Percentiles rank a stretch among this genome's conserved stretches.
phyloP scores from a whole-genome alignment of 2,888 invertebrate species.

The Drosophila flavopinicola region DNA sequence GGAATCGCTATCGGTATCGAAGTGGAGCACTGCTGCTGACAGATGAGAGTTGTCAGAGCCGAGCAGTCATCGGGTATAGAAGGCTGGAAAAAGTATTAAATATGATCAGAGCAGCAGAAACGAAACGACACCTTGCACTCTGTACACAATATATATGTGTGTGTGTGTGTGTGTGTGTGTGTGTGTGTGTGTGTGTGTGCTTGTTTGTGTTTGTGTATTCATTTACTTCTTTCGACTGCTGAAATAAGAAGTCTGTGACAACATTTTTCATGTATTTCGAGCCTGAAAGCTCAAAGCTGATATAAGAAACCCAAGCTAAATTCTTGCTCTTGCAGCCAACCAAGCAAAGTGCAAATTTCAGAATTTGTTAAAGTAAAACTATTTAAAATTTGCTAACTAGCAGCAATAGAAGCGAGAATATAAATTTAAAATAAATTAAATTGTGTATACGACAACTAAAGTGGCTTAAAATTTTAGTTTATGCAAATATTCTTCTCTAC shows the following conservation, averaged over 20 bases:
- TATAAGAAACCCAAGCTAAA: not conserved
- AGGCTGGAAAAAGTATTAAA: conserved; percentile 43
- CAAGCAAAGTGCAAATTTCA: no score
- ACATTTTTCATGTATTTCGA: conserved; percentile 16
- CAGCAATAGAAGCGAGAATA: no score
- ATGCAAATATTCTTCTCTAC: no score
- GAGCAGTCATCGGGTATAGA: not conserved
- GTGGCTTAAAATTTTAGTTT: no score
- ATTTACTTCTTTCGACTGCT: conserved; percentile 10
- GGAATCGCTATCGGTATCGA: conserved; percentile 18
- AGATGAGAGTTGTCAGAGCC: conserved; percentile 42
- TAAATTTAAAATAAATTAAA: no score
- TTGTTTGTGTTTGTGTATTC: conserved; percentile 16
- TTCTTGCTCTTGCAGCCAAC: conserved; percentile 4
- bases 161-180: conserved; percentile 6
- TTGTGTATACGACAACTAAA: no score
- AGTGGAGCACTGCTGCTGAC: conserved; percentile 40
- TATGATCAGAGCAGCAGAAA: conserved; percentile 45
- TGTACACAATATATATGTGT: no score
- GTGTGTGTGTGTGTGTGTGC: not conserved
- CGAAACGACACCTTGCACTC: conserved; percentile 33
- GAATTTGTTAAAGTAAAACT: no score
- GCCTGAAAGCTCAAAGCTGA: no score
- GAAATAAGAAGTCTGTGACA: conserved; percentile 28
- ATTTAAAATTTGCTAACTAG: no score